Evolutionary conservation across 2,888 invertebrate species (phyloP).

Genomic region (Tipula helvola): DNA sequence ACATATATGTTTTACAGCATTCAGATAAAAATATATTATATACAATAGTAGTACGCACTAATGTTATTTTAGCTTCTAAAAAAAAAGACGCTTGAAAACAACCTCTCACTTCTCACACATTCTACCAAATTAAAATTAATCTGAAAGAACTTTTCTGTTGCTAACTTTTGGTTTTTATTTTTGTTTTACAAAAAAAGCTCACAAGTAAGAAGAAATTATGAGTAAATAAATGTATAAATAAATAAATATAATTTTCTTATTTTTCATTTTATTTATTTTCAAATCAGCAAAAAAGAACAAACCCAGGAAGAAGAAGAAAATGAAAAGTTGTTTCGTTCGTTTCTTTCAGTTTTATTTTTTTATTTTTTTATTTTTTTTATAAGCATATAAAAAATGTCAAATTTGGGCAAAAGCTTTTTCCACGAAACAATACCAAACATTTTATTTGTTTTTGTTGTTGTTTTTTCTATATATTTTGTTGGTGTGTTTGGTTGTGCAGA

Average conservation of each 20-base stretch:
- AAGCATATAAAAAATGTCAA: not conserved
- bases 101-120: not conserved
- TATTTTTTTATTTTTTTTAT: not conserved
- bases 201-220: not conserved
- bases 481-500: not conserved
- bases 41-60: no score
- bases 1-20: not conserved
- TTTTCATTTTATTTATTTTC: not conserved
- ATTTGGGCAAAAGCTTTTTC: not conserved
- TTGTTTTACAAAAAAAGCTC: not conserved
- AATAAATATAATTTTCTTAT: not conserved
- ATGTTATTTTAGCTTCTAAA: not conserved
- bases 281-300: not conserved
- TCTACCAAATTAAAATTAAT: not conserved
- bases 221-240: not conserved
- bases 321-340: not conserved
- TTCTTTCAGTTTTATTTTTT: not conserved
- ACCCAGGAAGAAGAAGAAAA: not conserved
- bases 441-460: not conserved
- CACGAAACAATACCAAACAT: not conserved
- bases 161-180: not conserved
- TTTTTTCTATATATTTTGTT: not conserved
- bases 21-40: not conserved
- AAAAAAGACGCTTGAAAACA: not conserved
- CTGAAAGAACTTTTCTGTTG: not conserved